Conservation (phyloP, 1,140 invertebrate genomes). For the Drosophila repleta region DNA sequence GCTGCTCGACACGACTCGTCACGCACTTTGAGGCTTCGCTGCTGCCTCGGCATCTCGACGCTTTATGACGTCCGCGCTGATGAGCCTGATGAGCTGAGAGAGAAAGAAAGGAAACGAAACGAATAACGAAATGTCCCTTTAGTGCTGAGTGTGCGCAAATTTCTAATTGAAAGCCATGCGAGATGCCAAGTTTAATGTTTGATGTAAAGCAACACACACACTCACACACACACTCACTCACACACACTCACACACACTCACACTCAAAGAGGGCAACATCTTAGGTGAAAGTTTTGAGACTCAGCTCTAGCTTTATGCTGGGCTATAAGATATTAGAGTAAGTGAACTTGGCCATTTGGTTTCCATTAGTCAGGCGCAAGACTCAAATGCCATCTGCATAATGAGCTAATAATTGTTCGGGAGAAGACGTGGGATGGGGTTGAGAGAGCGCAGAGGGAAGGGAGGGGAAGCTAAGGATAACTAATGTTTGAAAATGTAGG, state of each 20-base stretch:
- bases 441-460: neutral
- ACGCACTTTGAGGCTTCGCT: conserved; percentile 47
- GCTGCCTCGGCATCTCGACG: conserved; percentile 18
- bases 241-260: neutral
- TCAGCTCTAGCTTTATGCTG: neutral
- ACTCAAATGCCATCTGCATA: conserved; percentile 14
- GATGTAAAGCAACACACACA: conserved; percentile 1
- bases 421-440: too few species aligned
- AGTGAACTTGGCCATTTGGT: conserved; percentile 47
- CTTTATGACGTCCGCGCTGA: conserved; percentile 43
- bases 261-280: neutral
- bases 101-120: neutral
- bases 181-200: conserved; percentile 15
- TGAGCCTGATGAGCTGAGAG: conserved; percentile 13
- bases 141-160: conserved; percentile 56
- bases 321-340: neutral
- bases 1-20: conserved; percentile 36
- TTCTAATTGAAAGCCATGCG: conserved; percentile 62
- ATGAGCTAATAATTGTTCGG: conserved; percentile 42
- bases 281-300: conserved; percentile 25
- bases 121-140: conserved; percentile 51
- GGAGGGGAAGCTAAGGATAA: neutral
- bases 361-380: conserved; percentile 47
- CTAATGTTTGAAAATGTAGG: too few species aligned
- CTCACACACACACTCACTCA: neutral